These are phyloP conservation scores for Taenioides sp. DNA, from an alignment of 2,797 vertebrate genomes.

Conservation along the genomic window DNA sequence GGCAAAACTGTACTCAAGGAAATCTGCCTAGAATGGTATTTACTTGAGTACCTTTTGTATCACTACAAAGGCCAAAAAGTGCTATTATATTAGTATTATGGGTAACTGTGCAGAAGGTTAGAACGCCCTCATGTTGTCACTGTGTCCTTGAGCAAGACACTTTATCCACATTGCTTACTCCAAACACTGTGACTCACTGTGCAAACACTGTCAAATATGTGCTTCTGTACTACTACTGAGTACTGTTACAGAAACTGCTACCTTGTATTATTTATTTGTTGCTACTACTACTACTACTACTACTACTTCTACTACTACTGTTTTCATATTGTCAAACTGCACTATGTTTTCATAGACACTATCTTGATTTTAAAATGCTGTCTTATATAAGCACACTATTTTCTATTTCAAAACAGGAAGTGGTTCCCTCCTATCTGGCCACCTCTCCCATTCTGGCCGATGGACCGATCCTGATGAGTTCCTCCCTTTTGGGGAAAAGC, in stretches of 20 bases:
- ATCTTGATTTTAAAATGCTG: neutral
- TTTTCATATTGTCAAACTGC: neutral
- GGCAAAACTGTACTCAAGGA: neutral
- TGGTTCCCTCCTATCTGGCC: slow-evolving; percentile 88
- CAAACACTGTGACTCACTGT: no score
- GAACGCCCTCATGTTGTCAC: no score
- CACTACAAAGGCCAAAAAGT: no score
- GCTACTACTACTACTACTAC: neutral
- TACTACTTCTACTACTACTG: neutral
- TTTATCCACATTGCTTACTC: no score
- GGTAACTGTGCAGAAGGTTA: no score
- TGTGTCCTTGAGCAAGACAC: no score
- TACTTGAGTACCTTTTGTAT: no score
- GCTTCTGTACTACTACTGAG: no score
- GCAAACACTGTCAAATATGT: no score
- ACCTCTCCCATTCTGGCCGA: slow-evolving; percentile 92
- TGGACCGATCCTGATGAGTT: slow-evolving; percentile 78
- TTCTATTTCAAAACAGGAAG: slow-evolving; percentile 73
- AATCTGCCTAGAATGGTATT: neutral
- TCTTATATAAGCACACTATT: neutral
- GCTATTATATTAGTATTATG: no score
- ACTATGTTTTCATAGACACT: neutral
- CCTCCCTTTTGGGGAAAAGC: slow-evolving; percentile 76
- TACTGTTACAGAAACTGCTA: no score
- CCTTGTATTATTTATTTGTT: no score